Conservation (phyloP, 1,140 invertebrate species). For the Calephelis virginiensis region DNA sequence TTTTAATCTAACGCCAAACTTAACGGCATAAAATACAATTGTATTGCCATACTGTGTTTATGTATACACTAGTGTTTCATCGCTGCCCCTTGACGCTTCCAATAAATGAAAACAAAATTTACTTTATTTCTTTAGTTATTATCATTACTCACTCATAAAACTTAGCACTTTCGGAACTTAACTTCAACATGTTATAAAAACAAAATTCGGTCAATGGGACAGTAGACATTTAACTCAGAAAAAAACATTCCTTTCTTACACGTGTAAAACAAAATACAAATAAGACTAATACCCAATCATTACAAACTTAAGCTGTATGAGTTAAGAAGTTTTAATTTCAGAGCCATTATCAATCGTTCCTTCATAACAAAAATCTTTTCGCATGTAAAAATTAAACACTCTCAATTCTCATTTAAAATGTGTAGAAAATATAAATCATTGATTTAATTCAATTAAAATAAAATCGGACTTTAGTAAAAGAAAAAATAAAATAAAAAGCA, state of each 20-base stretch:
- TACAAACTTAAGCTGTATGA: background rate
- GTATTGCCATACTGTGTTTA: too few relatives aligned
- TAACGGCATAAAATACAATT: too few relatives aligned
- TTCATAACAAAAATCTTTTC: constrained; percentile 7
- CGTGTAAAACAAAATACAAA: constrained; percentile 10
- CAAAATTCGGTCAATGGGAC: background rate
- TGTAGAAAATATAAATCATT: constrained; percentile 28
- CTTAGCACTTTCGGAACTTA: too few relatives aligned
- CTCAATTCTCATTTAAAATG: constrained; percentile 22
- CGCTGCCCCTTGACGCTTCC: too few relatives aligned
- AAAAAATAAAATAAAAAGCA: constrained; percentile 27
- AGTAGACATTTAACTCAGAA: background rate
- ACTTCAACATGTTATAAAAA: background rate
- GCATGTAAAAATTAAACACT: constrained; percentile 15
- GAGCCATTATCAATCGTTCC: background rate
- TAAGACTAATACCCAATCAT: background rate
- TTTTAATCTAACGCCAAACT: too few relatives aligned
- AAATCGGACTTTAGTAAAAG: constrained; percentile 38
- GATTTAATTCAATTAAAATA: constrained; percentile 31
- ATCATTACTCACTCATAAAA: too few relatives aligned
- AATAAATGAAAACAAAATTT: too few relatives aligned
- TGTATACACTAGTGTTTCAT: too few relatives aligned
- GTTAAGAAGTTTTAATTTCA: constrained; percentile 6
- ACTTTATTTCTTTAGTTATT: too few relatives aligned
- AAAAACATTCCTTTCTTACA: background rate